phyloP scores from a whole-genome alignment of 2,888 invertebrate species.

The Mesochorus sp. region DNA sequence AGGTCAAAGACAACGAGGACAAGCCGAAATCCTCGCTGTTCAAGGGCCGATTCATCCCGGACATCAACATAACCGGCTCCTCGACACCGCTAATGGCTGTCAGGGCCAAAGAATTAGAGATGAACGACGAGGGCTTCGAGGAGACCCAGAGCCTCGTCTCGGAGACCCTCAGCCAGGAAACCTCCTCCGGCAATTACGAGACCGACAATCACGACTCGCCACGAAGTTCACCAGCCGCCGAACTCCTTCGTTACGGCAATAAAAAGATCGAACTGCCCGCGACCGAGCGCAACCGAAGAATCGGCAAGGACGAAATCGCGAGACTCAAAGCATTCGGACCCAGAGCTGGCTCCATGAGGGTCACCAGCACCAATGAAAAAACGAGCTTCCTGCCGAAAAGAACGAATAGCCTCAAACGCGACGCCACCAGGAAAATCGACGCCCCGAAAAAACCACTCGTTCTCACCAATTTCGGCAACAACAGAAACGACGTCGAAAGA shows the following conservation, averaged over 20 bases:
- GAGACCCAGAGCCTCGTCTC: slow-evolving; percentile 94
- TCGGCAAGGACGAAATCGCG: slow-evolving; percentile 61
- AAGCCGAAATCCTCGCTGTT: slow-evolving; percentile 60
- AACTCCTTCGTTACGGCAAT: slow-evolving; percentile 65
- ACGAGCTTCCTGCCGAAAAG: slow-evolving; percentile 78
- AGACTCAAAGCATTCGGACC: slow-evolving; percentile 61
- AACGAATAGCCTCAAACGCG: slow-evolving; percentile 70
- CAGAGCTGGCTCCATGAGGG: slow-evolving; percentile 59
- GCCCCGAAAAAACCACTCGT: too few relatives aligned
- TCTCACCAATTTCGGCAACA: too few relatives aligned
- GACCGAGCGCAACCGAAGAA: slow-evolving; percentile 55
- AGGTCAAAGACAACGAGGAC: slow-evolving; percentile 31
- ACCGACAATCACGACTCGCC: slow-evolving; percentile 85
- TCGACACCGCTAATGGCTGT: slow-evolving; percentile 73
- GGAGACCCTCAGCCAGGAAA: slow-evolving; percentile 93
- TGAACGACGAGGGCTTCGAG: slow-evolving; percentile 95
- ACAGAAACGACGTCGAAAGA: slow-evolving; percentile 86
- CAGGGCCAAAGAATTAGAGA: slow-evolving; percentile 85
- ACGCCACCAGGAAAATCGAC: slow-evolving; percentile 61
- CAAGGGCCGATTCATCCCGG: slow-evolving; percentile 78
- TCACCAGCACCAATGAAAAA: slow-evolving; percentile 62
- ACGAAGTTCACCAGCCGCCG: slow-evolving; percentile 79
- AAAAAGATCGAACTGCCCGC: slow-evolving; percentile 42
- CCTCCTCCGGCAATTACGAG: slow-evolving; percentile 88
- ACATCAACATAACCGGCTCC: slow-evolving; percentile 83